Evolutionary conservation across 2,888 invertebrate genomes (phyloP), one percentile per base, ranked within the genome.

Genomic region (Notocelia uddmanniana): DNA sequence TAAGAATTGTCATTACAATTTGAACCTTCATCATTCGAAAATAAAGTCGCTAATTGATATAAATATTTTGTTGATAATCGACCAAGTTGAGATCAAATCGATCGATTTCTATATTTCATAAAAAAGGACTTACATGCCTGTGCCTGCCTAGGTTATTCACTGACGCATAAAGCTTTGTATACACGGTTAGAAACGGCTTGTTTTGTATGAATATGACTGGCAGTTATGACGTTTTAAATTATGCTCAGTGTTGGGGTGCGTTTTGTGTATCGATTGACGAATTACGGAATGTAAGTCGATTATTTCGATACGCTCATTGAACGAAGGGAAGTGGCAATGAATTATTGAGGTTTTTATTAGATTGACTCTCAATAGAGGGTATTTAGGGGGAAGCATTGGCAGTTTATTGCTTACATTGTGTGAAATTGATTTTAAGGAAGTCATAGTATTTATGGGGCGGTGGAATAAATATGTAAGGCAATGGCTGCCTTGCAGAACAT

Each of bases 251-350:
- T 63, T 54, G 69, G 69, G 69, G 69, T 52, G 50, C 52, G 54
- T 67, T 57, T 54, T 60, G 58, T 64, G n/a, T 57, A 63, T 63
- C 41, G 58, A 67, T 37, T 52, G 72, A 72, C 62, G 72, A 34
- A 69, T 64, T 34, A 55, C 68, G 68, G 72, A 68, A 72, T 62
- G 67, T 45, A 55, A 55, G 34, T 72, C 60, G 55, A 72, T 62
- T 52, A 71, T 67, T 67, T 45, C 19, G 71, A 59, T 54, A 54
- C 62, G 70, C n/a, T 54, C 31, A 52, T 64, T 64, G 58, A 45
- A 34, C 60, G 41, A 13, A 34, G 37, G 69, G 54, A 60, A 60
- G 52, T 23, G 41, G 54, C 26, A 60, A 69, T 67, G 66, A 71
- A 59, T 54, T 48, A 60, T 67, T 11, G 66, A 34, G 41, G 52